Percentiles rank a stretch among this genome's conserved stretches.
These are phyloP conservation scores for Ceratina japonica DNA, from an alignment of 1,140 invertebrate species.

Conservation along the genomic window DNA sequence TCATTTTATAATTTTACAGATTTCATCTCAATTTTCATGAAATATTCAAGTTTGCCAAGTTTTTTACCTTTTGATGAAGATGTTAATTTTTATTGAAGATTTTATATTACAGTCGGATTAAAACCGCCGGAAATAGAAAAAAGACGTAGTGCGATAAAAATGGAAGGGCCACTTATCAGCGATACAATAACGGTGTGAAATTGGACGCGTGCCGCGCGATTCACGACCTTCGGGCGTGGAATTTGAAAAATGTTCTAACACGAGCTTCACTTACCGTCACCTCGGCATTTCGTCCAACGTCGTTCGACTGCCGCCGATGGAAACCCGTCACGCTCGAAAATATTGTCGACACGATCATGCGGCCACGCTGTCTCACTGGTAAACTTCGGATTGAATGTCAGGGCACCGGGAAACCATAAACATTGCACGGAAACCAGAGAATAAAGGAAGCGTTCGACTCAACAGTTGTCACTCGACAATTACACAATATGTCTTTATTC, in stretches of 20 bases:
- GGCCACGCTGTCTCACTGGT: conserved; percentile 41
- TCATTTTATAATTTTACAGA: too few relatives aligned
- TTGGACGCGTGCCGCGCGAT: not conserved
- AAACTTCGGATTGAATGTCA: conserved; percentile 19
- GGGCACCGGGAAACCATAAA: conserved; percentile 2
- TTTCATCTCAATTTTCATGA: too few relatives aligned
- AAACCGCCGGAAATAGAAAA: too few relatives aligned
- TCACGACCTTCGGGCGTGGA: not conserved
- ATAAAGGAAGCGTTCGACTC: not conserved
- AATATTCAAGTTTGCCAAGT: too few relatives aligned
- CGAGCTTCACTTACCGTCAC: conserved; percentile 51
- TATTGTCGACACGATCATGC: conserved; percentile 64
- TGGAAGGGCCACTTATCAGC: conserved; percentile 20
- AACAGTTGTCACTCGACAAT: not conserved
- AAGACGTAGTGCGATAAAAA: too few relatives aligned
- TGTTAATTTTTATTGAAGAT: too few relatives aligned
- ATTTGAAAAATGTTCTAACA: conserved; percentile 12
- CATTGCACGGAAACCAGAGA: conserved; percentile 17
- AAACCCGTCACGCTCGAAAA: conserved; percentile 64
- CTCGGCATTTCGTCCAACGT: conserved; percentile 55
- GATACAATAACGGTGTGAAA: not conserved
- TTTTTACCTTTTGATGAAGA: too few relatives aligned
- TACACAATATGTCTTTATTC: too few relatives aligned
- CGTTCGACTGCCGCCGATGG: conserved; percentile 61
- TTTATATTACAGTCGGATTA: too few relatives aligned